Evolutionary conservation across 2,888 invertebrate species (phyloP).

Genomic region (Abscondita cerata): DNA sequence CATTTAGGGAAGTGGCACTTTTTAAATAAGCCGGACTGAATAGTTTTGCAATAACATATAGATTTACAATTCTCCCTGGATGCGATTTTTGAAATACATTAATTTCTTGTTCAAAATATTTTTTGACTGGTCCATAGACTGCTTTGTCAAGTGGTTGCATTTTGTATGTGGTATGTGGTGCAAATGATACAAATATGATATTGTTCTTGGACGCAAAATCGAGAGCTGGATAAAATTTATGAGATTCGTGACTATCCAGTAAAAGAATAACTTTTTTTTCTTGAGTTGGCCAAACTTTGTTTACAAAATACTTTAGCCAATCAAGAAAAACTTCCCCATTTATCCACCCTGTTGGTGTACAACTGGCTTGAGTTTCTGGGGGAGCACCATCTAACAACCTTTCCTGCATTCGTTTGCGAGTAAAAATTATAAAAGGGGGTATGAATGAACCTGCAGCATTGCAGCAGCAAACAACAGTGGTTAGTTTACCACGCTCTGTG

Average conservation of each 20-base stretch:
- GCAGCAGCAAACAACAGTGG: constrained; percentile 44
- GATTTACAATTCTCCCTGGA: constrained; percentile 43
- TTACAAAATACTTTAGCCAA: constrained; percentile 44
- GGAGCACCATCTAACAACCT: constrained; percentile 45
- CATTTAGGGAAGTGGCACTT: background rate
- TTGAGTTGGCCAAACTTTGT: constrained; percentile 38
- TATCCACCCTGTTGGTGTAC: constrained; percentile 41
- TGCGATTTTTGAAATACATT: constrained; percentile 32
- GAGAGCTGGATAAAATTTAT: constrained; percentile 45
- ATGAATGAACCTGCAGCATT: constrained; percentile 47
- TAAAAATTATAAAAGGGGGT: constrained; percentile 48
- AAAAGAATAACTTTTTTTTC: constrained; percentile 41
- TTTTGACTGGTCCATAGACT: constrained; percentile 47
- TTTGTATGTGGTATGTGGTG: constrained; percentile 43
- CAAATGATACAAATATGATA: constrained; percentile 41
- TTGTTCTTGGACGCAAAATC: constrained; percentile 43
- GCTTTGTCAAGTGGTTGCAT: constrained; percentile 47
- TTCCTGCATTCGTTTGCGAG: constrained; percentile 45
- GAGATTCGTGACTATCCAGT: constrained; percentile 46
- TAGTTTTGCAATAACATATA: constrained; percentile 41
- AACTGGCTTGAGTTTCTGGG: constrained; percentile 39
- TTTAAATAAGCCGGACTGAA: constrained; percentile 7
- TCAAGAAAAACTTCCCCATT: constrained; percentile 41
- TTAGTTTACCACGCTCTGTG: constrained; percentile 43
- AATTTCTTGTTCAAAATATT: constrained; percentile 40